Evolutionary conservation across 2,888 invertebrate species (phyloP), one percentile per base, ranked within the genome.

Genomic region (Tenthredo mesomela): DNA sequence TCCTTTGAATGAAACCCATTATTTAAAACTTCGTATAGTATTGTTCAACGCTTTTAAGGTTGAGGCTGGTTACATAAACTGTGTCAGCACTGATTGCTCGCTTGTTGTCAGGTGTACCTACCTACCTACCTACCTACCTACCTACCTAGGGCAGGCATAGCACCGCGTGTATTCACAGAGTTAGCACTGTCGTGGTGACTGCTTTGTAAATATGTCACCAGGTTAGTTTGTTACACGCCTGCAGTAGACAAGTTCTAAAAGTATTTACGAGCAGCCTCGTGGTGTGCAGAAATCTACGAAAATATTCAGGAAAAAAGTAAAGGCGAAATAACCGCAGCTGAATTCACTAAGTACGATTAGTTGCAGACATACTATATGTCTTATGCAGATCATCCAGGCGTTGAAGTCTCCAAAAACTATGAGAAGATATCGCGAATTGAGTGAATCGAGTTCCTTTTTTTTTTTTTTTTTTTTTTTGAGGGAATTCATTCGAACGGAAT

Each of bases 161-260:
- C 21, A 43, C 80, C 9, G 40, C 65, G 82, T 43, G 47, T 67
- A 58, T 82, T 47, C 67, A 47, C 5, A 71, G 84, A 29, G 67
- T 80, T 84, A 84, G 77, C 82, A 78, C 67, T 37, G 70, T 82
- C 80, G 37, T 12, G 78, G 43, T 70, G 77, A 85, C 70, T 70
- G 84, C 70, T 47, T 70, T 58, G 82, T 80, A 85, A 85, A 85
- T 54, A 80, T 85, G 82, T 85, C 84, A 85, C 84, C 84, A 40
- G 80, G 84, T 85, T 85, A 82, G 78, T 82, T 78, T 50, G 82
- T 67, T 70, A 67, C 67, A 70, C 43, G 67, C 50, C 43, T 40
- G 70, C 18, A 40, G 21, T 6, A 21, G 37, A 40, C 61, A 61
- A 61, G 58, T 61, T 61, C 58, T 21, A 61, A 40, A 33, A 67